Base-by-base conservation (phyloP, 2,113 vertebrate genomes). In the Heteronetta atricapilla region DNA sequence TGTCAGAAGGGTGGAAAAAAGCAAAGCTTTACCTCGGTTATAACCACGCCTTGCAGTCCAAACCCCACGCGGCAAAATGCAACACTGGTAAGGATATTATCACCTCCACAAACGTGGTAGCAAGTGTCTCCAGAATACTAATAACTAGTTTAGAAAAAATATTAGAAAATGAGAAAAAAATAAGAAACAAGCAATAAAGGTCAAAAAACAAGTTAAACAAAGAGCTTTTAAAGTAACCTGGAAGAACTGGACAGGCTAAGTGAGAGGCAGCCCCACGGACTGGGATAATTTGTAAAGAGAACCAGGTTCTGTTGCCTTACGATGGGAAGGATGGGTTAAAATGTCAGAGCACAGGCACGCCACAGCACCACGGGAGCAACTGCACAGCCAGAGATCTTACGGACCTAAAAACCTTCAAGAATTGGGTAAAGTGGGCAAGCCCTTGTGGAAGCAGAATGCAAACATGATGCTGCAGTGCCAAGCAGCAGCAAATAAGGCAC, bases 1-100 rank as follows among this genome's bases (percentile, higher is more conserved):
- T 64, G 42, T 72, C 82, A 74, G 56, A 80, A 62, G 16, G 70
- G 58, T 18, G n/a, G 64, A 74, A 92, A 86, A 92, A 92, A 26
- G 73, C 69, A 82, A 84, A 86, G 31, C 21, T 63, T 11, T 36
- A 20, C 38, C 22, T 42, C 73, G 87, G 67, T 67, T 77, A 62
- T 1, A 83, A 62, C 16, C 55, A 63, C 16, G 44, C 9, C 31
- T 80, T 31, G n/a, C 53, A 1, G 2, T 44, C 67, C 90, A 87
- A 92, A 73, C 40, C 59, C 68, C 73, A 74, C 1, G 4, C 0
- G 4, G 42, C 36, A 81, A 92, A 87, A 64, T 14, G 10, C 63
- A 86, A 53, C 19, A 67, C 8, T 0, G 2, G 36, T 8, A 56
- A 78, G n/a, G 56, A 40, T 44, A 38, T 50, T 74, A 70, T 8